Base-by-base conservation (phyloP, 2,888 invertebrate genomes). In the Amorpha juglandis region DNA sequence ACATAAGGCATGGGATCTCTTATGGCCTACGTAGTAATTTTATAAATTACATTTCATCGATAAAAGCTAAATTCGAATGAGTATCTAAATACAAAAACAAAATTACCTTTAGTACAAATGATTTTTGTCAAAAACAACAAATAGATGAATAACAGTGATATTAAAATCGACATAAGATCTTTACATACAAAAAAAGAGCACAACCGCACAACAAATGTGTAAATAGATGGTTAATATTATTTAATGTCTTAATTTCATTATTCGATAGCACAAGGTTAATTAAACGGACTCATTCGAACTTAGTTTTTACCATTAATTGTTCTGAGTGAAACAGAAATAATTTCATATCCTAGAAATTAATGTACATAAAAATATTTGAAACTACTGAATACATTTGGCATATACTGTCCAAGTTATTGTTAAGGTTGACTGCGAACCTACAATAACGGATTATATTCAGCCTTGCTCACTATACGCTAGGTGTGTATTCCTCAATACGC, bases 1-100 rank as follows among this genome's bases (percentile, higher is more conserved):
- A 58, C 58, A 58, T 58, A 58, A 58, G 58, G 58, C 58, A 58
- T 58, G 42, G 58, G 58, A 42, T 58, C 38, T 58, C 58, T 58
- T 58, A 58, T 19, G 19, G 58, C 58, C 58, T 58, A 58, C 42
- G 38, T 42, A 19, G 58, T 58, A 58, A 58, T 58, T 58, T 58
- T 38, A 58, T 21, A 58, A 58, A 58, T 58, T 58, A 58, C 58
- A 42, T 42, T 58, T 12, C 8, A 27, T 38, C 0, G 8, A 58
- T 58, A 42, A 42, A 58, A 58, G 19, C 38, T 58, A 42, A 58
- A 42, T 19, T 58, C 58, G 42, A 38, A 42, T 19, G 38, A 42
- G 38, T 45, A 7, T 11, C 4, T 2, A 45, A 45, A 38, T 8
- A 9, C 38, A 38, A 2, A 38, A 9, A 45, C 1, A 12, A 9